Percentiles rank a stretch among this genome's conserved stretches.
phyloP scores from a whole-genome alignment of 2,113 vertebrate genomes.

The Acrocephalus kingi region DNA sequence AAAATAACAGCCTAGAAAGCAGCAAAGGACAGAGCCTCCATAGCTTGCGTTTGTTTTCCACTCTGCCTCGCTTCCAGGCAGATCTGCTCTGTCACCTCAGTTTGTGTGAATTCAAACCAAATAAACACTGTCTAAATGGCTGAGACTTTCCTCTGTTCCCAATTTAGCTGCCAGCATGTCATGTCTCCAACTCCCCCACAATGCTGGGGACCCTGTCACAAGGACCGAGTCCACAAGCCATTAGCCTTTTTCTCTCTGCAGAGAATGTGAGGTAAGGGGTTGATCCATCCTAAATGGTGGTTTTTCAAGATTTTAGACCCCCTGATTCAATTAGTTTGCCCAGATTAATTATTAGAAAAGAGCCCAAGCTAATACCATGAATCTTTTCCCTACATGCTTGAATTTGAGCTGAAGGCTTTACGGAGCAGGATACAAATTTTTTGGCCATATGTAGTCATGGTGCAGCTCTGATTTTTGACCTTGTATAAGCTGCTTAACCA shows the following conservation, averaged over 20 bases:
- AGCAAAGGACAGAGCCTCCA: not conserved
- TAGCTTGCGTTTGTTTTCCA: not conserved
- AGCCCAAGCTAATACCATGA: not conserved
- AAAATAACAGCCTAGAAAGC: not conserved
- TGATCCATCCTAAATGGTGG: not conserved
- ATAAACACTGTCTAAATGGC: not conserved
- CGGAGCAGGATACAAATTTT: not conserved
- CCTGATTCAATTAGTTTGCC: not conserved
- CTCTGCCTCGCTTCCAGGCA: not conserved
- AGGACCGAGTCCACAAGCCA: not conserved
- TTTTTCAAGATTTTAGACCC: not conserved
- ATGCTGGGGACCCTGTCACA: not conserved
- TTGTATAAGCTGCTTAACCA: not conserved
- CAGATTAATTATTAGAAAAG: not conserved
- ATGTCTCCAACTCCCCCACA: not conserved
- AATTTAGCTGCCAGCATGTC: not conserved
- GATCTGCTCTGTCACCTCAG: not conserved
- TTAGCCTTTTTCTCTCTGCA: not conserved
- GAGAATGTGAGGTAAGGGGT: not conserved
- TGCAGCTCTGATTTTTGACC: not conserved
- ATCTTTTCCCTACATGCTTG: not conserved
- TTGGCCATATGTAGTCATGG: accelerated
- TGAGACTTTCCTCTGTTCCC: not conserved
- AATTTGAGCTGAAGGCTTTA: not conserved
- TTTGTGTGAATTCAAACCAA: not conserved